phyloP scores from a whole-genome alignment of 2,888 invertebrate species.

The Cantharis rustica region DNA sequence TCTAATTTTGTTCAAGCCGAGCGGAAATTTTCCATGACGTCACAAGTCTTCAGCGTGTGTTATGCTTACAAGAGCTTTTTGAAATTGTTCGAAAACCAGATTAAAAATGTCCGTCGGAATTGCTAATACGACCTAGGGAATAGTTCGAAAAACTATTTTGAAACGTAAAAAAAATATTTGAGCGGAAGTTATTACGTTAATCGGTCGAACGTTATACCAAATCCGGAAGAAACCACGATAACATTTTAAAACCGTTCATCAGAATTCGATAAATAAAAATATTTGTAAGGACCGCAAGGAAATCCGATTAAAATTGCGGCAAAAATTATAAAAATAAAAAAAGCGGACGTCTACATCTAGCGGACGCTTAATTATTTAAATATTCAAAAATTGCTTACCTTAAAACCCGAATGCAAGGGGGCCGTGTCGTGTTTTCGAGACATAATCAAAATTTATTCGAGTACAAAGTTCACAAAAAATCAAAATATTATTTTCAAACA shows the following conservation, averaged over 20 bases:
- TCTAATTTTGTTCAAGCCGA: constrained; percentile 6
- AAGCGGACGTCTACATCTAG: constrained; percentile 3
- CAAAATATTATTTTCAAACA: constrained; percentile 10
- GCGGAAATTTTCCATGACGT: constrained; percentile 29
- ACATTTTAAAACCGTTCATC: not conserved
- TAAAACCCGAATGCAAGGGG: constrained; percentile 45
- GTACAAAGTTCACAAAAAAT: constrained; percentile 12
- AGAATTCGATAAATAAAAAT: not conserved
- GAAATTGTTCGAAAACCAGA: not conserved
- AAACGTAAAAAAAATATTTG: not conserved
- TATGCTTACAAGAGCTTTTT: not conserved
- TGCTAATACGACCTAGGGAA: not conserved
- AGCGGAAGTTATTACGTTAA: not conserved
- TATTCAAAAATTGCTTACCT: constrained; percentile 39
- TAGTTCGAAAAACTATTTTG: not conserved
- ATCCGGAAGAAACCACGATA: not conserved
- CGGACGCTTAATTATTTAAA: not conserved
- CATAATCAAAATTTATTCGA: constrained; percentile 36
- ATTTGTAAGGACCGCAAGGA: not conserved
- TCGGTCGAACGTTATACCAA: not conserved
- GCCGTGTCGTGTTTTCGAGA: constrained; percentile 42
- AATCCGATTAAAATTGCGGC: not conserved
- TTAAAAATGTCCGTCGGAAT: not conserved
- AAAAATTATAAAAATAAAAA: constrained; percentile 1
- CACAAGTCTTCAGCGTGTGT: constrained; percentile 14